Conservation (phyloP, 2,888 invertebrate species). For the Drosophila limbata region DNA sequence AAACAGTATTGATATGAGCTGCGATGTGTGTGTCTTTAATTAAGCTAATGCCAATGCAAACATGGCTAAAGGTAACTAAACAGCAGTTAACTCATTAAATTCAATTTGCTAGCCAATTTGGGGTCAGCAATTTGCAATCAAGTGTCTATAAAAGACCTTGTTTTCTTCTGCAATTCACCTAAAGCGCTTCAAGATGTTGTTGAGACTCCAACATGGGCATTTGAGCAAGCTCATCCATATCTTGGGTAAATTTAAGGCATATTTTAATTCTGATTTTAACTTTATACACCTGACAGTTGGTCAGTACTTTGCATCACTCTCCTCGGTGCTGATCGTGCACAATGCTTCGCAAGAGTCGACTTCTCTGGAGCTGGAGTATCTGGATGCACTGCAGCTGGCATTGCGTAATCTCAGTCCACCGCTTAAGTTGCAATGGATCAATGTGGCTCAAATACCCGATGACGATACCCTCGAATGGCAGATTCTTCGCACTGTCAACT, state of each 20-base stretch:
- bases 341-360: slow-evolving; percentile 54
- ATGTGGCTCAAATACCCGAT: slow-evolving; percentile 63
- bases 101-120: slow-evolving; percentile 63
- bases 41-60: slow-evolving; percentile 67
- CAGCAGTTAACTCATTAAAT: slow-evolving; percentile 54
- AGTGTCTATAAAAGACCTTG: slow-evolving; percentile 14
- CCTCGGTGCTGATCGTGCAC: slow-evolving; percentile 80
- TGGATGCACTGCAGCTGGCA: slow-evolving; percentile 70
- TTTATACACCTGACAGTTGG: slow-evolving; percentile 58
- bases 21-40: slow-evolving; percentile 65
- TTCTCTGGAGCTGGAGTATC: slow-evolving; percentile 67
- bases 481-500: slow-evolving; percentile 76
- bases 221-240: slow-evolving; percentile 62
- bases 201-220: slow-evolving; percentile 48
- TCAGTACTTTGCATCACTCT: slow-evolving; percentile 75
- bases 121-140: slow-evolving; percentile 39
- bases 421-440: slow-evolving; percentile 79
- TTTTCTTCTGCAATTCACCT: background rate
- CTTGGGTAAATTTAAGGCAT: slow-evolving; percentile 52
- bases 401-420: slow-evolving; percentile 61
- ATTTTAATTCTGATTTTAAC: background rate
- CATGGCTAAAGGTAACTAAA: slow-evolving; percentile 43
- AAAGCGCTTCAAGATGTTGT: slow-evolving; percentile 55
- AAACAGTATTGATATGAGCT: slow-evolving; percentile 53
- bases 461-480: slow-evolving; percentile 56